A percentile compares a stretch with the other conserved stretches of the same genome.
Conservation (phyloP, 2,113 vertebrate genomes). For the Malurus alboscapulatus region DNA sequence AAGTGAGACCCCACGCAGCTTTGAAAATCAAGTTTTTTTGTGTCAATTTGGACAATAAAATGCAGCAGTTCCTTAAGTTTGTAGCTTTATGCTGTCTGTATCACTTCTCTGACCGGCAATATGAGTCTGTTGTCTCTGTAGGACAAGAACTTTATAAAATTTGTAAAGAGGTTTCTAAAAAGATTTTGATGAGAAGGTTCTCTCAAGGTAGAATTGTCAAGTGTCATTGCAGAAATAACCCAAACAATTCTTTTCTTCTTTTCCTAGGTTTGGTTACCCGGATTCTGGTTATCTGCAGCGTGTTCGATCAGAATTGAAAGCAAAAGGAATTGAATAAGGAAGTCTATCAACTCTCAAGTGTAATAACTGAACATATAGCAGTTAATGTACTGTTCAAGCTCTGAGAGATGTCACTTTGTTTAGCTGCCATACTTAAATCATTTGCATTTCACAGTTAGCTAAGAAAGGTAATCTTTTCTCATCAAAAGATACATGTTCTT, state of each 20-base stretch:
- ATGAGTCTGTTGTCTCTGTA: background rate
- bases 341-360: background rate
- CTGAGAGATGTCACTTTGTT: background rate
- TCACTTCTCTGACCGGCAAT: background rate
- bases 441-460: background rate
- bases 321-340: constrained; percentile 75
- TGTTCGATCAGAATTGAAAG: constrained; percentile 75
- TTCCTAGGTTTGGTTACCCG: constrained; percentile 77
- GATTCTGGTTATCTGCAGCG: constrained; percentile 73
- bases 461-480: background rate
- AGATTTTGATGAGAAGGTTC: background rate
- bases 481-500: background rate
- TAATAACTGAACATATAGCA: background rate
- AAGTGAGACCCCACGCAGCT: background rate
- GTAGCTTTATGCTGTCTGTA: background rate
- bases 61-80: background rate
- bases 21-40: background rate
- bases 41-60: background rate
- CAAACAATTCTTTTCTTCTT: background rate
- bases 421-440: background rate
- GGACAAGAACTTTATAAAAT: background rate
- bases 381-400: background rate
- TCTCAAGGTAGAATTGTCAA: background rate
- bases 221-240: background rate
- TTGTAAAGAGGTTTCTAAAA: background rate